These are phyloP conservation scores for Melanotaenia duboulayi DNA, from an alignment of 2,113 vertebrate genomes.

Conservation along the genomic window DNA sequence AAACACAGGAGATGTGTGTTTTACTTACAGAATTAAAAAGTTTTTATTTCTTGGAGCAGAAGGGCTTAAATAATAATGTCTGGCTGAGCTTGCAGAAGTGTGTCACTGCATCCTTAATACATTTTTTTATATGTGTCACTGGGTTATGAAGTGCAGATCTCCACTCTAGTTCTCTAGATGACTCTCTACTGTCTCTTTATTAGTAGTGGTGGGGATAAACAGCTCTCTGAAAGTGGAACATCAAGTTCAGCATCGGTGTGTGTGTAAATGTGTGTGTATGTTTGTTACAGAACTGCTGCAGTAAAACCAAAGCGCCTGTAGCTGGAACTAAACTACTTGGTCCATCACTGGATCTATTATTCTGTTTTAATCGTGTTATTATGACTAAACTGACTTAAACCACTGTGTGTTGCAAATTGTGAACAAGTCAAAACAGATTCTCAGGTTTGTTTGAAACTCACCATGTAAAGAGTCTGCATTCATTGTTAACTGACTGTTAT, in stretches of 20 bases:
- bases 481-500: background rate
- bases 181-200: constrained; percentile 6
- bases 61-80: background rate
- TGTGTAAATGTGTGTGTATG: background rate
- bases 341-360: background rate
- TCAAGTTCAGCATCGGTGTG: constrained; percentile 17
- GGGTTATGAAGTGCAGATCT: background rate
- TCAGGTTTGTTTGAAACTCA: background rate
- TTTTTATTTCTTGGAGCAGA: constrained; percentile 11
- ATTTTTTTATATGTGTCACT: constrained; percentile 14
- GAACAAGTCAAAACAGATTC: too few species aligned
- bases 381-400: background rate
- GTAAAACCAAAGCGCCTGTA: constrained; percentile 1
- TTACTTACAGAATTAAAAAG: constrained; percentile 2
- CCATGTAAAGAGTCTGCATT: background rate
- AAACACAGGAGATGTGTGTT: background rate
- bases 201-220: background rate
- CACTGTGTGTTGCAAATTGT: too few species aligned
- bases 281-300: background rate
- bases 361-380: background rate
- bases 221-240: too few species aligned
- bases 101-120: constrained; percentile 1
- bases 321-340: background rate
- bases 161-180: constrained; percentile 2
- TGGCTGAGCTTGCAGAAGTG: background rate